These are phyloP conservation scores for Falco columbarius DNA, from an alignment of 2,797 vertebrate genomes.

Conservation along the genomic window DNA sequence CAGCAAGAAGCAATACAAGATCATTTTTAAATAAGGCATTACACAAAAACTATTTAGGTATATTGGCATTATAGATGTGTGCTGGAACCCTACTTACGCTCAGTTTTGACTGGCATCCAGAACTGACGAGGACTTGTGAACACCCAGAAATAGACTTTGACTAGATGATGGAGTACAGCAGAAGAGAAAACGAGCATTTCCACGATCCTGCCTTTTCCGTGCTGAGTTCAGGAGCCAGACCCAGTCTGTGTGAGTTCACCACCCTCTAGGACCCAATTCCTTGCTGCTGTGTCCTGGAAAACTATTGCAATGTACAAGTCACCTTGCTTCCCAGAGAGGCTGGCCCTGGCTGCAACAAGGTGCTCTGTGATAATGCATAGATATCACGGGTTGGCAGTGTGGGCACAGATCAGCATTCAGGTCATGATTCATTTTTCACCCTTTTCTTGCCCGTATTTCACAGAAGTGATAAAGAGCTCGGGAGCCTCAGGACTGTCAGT, in stretches of 20 bases:
- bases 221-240: neutral
- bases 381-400: neutral
- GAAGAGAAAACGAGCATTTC: neutral
- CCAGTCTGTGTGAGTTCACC: fast-evolving
- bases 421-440: neutral
- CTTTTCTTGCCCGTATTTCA: neutral
- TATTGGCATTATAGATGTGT: neutral
- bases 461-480: neutral
- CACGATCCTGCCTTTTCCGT: neutral
- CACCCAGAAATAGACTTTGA: neutral
- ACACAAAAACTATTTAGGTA: neutral
- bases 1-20: neutral
- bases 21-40: neutral
- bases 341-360: neutral
- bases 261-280: neutral
- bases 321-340: neutral
- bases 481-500: neutral
- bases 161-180: neutral
- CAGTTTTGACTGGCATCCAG: neutral
- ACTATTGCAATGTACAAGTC: neutral
- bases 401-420: neutral
- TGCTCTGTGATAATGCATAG: neutral
- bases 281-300: neutral
- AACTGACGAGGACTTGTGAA: neutral
- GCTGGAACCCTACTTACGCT: neutral